Evolutionary conservation across 2,888 invertebrate genomes (phyloP), one percentile per base, ranked within the genome.

Genomic region (Tetropium fuscum): DNA sequence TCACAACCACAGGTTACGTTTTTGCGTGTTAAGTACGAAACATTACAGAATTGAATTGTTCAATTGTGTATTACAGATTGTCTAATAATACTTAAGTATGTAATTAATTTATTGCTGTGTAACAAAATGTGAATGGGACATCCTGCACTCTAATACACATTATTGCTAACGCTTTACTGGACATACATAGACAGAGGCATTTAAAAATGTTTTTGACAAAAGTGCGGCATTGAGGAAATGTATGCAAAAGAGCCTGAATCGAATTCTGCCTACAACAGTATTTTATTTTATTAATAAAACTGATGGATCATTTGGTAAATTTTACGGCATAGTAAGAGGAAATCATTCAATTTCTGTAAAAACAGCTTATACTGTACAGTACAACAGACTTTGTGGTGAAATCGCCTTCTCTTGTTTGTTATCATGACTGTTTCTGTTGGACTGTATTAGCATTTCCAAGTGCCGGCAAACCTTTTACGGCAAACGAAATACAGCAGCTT

Each of bases 1-100:
- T 63, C 63, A 63, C 63, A 63, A 63, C 63, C 63, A 60, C 63
- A 60, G 51, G 56, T 57, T 63, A 57, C 59, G 49, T 54, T 56
- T 45, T 63, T 60, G 53, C 57, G 40, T 32, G 49, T 49, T 53
- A 40, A 41, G 30, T 40, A 60, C 44, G 4, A 49, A 57, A 54
- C 53, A 22, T 60, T 56, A 62, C 62, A 53, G 60, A 59, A 53
- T 59, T 54, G 57, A 60, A 53, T 36, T 11, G 38, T 57, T 57
- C 53, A 53, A 53, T 57, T 63, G 53, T 54, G 57, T 57, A 44
- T 59, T 58, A 57, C 48, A 54, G 63, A 63, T 63, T 63, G 63
- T 63, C 63, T 53, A 63, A 63, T 45, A 53, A 49, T 57, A 38
- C 34, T n/a, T n/a, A n/a, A 22, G 25, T 22, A 8, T 30, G 11